Base-by-base conservation (phyloP, 2,888 invertebrate genomes). In the Dysmachus trigonus region DNA sequence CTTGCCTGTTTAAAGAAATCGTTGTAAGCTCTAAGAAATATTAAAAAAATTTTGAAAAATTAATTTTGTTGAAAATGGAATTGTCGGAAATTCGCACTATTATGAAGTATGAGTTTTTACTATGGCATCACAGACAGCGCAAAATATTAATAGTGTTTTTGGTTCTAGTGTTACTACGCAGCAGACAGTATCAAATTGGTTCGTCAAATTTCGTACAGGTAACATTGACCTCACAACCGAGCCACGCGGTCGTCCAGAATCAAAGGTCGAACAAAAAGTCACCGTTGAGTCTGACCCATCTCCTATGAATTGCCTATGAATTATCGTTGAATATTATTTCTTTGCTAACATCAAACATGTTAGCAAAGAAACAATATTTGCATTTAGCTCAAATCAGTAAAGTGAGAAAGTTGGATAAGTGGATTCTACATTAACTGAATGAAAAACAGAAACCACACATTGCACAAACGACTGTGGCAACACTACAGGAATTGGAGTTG, bases 221-320 rank as follows among this genome's bases (percentile, higher is more conserved):
- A n/a, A n/a, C n/a, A n/a, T n/a, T n/a, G n/a, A n/a, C n/a, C n/a
- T n/a, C n/a, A 83, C 30, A 83, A 83, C n/a, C 31, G 35, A 33
- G 35, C 31, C 8, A 77, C 15, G 47, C 77, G 33, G 77, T 77
- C 35, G n/a, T 22, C 47, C 77, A 77, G 35, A 77, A 77, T 77
- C 77, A 77, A 77, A 38, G 77, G 27, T 77, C 77, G 41, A 47
- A 77, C n/a, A 41, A 38, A 77, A 38, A 18, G 18, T 77, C 41
- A 38, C 38, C 35, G 77, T 77, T 77, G 77, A 35, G 41, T 38
- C 38, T 77, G 22, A 35, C 41, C 35, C 41, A 77, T 77, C 2
- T 77, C 77, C n/a, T n/a, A n/a, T n/a, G 41, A 5, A 22, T 13
- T 77, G 47, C 77, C 47, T 38, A 77, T 77, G 47, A 35, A 77